Evolutionary conservation across 2,888 invertebrate species (phyloP).

Genomic region (Parthenolecanium corni): DNA sequence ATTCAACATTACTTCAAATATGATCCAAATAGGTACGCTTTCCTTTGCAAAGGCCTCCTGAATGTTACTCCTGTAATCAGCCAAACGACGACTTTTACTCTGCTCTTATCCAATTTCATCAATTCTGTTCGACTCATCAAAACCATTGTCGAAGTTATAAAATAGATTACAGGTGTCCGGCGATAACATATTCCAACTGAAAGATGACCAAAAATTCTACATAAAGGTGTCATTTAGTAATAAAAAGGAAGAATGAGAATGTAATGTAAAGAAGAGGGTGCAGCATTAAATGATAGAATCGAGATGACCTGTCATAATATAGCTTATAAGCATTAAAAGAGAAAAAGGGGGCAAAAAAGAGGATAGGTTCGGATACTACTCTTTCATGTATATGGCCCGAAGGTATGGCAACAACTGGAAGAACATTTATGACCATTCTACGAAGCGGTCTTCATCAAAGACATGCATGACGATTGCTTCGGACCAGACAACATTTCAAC

Average conservation of each 20-base stretch:
- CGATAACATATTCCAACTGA: conserved; percentile 21
- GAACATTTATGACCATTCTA: conserved; percentile 26
- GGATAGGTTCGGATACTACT: not conserved
- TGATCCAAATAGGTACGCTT: too few species aligned
- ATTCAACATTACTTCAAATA: too few species aligned
- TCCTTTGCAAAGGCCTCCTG: too few species aligned
- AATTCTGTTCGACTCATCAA: too few species aligned
- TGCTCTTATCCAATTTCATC: too few species aligned
- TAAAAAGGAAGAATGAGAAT: conserved; percentile 10
- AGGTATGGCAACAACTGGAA: conserved; percentile 20
- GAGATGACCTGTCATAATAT: conserved; percentile 27
- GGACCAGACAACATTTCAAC: conserved; percentile 28
- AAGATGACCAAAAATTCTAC: conserved; percentile 25
- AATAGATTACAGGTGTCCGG: conserved; percentile 26
- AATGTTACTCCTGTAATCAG: too few species aligned
- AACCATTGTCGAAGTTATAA: conserved; percentile 8
- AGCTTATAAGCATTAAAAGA: conserved; percentile 24
- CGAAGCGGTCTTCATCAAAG: conserved; percentile 27
- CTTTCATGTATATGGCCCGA: conserved; percentile 18
- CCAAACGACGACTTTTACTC: too few species aligned
- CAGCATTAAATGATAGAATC: conserved; percentile 24
- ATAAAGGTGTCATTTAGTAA: conserved; percentile 26
- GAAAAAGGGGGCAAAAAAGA: conserved; percentile 2
- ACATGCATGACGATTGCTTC: conserved; percentile 20
- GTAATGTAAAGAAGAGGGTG: conserved; percentile 1